Percentiles rank a stretch among this genome's conserved stretches.
These are phyloP conservation scores for Matsumurasca onukii DNA, from an alignment of 1,140 invertebrate genomes.

Conservation along the genomic window DNA sequence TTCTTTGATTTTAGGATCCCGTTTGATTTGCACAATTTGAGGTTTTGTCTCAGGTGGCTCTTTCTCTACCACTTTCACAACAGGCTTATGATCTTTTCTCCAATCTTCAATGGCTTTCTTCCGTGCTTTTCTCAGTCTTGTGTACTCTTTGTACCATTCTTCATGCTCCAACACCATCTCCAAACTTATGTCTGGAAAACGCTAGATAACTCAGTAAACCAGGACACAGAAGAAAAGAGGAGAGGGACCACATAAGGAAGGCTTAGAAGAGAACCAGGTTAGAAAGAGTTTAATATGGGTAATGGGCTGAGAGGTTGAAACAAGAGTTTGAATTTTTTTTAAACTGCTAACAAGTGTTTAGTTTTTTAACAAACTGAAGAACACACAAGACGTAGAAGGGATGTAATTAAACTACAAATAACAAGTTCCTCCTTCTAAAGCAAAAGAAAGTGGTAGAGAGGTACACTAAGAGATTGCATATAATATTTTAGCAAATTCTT, in stretches of 20 bases:
- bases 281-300: background rate
- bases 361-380: too few species aligned
- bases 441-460: too few species aligned
- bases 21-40: background rate
- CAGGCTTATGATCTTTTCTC: background rate
- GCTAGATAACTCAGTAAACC: background rate
- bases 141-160: conserved; percentile 2
- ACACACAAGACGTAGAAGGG: too few species aligned
- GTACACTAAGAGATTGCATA: too few species aligned
- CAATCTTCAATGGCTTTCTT: conserved; percentile 10
- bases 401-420: too few species aligned
- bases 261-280: background rate
- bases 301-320: background rate
- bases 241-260: background rate
- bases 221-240: background rate
- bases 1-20: conserved; percentile 10
- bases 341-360: background rate
- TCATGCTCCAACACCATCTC: conserved; percentile 6
- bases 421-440: too few species aligned
- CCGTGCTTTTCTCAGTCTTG: background rate
- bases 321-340: background rate
- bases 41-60: background rate
- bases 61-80: background rate
- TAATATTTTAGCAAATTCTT: background rate
- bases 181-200: conserved; percentile 6